Evolutionary conservation across 2,797 vertebrate genomes (phyloP).

Genomic region (Pelobates cultripes): DNA sequence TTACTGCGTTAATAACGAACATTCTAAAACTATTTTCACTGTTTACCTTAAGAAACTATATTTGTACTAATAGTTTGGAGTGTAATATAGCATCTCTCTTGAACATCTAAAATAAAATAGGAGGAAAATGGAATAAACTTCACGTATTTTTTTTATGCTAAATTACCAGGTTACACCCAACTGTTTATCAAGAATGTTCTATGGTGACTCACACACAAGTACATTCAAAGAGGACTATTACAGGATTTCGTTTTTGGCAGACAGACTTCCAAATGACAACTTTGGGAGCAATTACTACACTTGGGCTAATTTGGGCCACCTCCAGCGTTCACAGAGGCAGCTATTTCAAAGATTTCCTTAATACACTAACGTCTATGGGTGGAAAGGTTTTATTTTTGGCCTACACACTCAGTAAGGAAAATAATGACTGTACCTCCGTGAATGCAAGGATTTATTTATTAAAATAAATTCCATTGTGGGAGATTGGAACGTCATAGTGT

Average conservation of each 20-base stretch:
- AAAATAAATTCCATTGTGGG: constrained; percentile 11
- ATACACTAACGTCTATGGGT: constrained; percentile 10
- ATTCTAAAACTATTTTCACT: background rate
- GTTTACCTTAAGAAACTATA: background rate
- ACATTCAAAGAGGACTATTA: constrained; percentile 13
- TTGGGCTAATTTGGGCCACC: constrained; percentile 40
- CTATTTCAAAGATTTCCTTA: constrained; percentile 26
- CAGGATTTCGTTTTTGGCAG: constrained; percentile 24
- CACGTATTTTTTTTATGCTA: constrained; percentile 2
- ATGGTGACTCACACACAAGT: constrained; percentile 37
- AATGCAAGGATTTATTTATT: constrained; percentile 10
- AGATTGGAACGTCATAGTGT: background rate
- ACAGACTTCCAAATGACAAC: constrained; percentile 25
- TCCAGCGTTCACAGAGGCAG: constrained; percentile 18
- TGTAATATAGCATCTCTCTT: background rate
- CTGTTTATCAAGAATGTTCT: constrained; percentile 40
- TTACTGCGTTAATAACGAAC: constrained; percentile 12
- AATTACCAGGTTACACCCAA: constrained; percentile 28
- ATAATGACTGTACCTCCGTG: constrained; percentile 5
- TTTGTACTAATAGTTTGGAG: background rate
- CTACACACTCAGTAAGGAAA: constrained; percentile 9
- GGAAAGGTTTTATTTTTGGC: constrained; percentile 41
- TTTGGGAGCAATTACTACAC: constrained; percentile 40
- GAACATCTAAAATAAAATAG: constrained; percentile 15
- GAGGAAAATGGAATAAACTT: constrained; percentile 27